Percentiles rank a stretch among this genome's conserved stretches.
phyloP scores from a whole-genome alignment of 1,140 invertebrate species.

The Drosophila triauraria region DNA sequence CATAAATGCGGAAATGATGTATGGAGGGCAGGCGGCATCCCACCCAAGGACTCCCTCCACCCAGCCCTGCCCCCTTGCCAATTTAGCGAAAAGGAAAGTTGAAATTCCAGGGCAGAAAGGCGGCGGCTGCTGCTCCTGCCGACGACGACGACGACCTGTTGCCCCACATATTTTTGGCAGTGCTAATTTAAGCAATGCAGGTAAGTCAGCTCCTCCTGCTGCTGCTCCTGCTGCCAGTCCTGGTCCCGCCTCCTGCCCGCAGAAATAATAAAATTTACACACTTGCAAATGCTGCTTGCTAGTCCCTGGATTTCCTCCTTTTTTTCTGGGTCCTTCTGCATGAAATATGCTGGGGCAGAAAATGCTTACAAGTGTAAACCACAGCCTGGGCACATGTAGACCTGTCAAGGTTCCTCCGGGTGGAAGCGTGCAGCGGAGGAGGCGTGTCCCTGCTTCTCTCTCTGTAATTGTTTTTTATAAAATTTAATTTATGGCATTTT shows the following conservation, averaged over 20 bases:
- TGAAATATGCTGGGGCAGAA: constrained; percentile 75
- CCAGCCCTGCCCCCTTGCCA: constrained; percentile 15
- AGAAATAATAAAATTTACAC: constrained; percentile 79
- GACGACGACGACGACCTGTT: constrained; percentile 62
- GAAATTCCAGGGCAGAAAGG: constrained; percentile 34
- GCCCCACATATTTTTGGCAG: constrained; percentile 69
- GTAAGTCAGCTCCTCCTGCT: constrained; percentile 25
- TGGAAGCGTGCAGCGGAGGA: not conserved
- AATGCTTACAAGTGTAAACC: constrained; percentile 83
- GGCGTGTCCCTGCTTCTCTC: constrained; percentile 56
- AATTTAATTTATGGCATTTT: constrained; percentile 83
- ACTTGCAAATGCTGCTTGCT: constrained; percentile 64
- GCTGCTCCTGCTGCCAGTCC: not conserved
- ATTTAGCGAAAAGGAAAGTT: constrained; percentile 62
- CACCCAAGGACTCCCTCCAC: constrained; percentile 9
- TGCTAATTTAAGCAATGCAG: constrained; percentile 74
- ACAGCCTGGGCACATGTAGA: constrained; percentile 75
- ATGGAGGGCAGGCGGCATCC: constrained; percentile 39
- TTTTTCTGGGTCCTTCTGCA: constrained; percentile 32
- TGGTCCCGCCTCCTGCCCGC: constrained; percentile 5
- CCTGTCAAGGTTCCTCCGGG: constrained; percentile 55
- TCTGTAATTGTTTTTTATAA: constrained; percentile 83
- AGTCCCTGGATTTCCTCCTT: constrained; percentile 17
- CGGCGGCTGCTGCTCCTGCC: constrained; percentile 12
- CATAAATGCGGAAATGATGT: constrained; percentile 78